Conservation (phyloP, 2,113 vertebrate species). For the Anarhynchus alexandrinus region DNA sequence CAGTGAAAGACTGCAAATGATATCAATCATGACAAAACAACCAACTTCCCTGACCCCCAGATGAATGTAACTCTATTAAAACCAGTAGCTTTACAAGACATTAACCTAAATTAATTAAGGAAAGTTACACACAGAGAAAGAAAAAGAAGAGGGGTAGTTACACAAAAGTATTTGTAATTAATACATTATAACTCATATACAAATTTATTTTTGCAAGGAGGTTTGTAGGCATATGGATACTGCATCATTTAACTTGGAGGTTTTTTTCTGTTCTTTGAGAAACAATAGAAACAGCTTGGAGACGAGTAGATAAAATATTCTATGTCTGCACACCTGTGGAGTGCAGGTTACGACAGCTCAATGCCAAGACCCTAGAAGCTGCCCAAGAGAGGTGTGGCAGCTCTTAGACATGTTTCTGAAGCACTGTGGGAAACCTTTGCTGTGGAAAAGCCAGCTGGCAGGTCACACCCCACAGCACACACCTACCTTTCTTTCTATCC, state of each 20-base stretch:
- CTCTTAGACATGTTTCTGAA: background rate
- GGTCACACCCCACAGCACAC: background rate
- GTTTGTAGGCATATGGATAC: background rate
- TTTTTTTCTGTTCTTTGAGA: background rate
- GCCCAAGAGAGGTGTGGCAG: background rate
- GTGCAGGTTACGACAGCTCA: background rate
- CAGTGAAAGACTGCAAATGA: background rate
- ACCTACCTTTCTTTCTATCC: background rate
- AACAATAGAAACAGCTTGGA: background rate
- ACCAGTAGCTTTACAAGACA: background rate
- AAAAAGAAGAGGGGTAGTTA: background rate
- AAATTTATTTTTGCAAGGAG: background rate
- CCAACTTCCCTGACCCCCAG: background rate
- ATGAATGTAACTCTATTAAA: background rate
- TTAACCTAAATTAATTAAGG: background rate
- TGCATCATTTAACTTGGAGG: background rate
- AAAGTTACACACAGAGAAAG: background rate
- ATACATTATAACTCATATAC: background rate
- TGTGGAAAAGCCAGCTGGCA: background rate
- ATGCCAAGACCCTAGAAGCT: background rate
- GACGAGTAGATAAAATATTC: background rate
- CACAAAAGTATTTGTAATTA: background rate
- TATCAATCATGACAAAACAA: background rate
- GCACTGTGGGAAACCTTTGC: background rate
- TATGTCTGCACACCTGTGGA: background rate